These are phyloP conservation scores for Chrysocyon brachyurus DNA, from an alignment of 2,797 vertebrate genomes.

Conservation along the genomic window DNA sequence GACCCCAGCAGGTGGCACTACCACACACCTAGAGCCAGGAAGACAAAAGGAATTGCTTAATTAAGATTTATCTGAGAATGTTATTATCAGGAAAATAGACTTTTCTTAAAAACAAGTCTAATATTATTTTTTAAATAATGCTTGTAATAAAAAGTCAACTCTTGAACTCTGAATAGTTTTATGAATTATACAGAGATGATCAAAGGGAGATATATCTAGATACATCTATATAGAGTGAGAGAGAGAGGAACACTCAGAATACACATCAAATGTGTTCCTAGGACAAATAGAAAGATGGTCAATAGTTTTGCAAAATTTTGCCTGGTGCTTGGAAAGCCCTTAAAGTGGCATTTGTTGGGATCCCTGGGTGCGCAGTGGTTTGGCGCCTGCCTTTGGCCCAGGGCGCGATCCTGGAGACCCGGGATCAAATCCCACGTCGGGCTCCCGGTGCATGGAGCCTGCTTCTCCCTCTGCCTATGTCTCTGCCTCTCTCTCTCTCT, in stretches of 20 bases:
- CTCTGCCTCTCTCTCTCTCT: too few relatives aligned
- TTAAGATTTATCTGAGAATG: too few relatives aligned
- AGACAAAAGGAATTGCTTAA: neutral
- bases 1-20: constrained; percentile 84
- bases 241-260: neutral
- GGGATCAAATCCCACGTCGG: too few relatives aligned
- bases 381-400: too few relatives aligned
- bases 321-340: neutral
- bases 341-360: neutral
- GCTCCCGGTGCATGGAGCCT: too few relatives aligned
- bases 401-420: too few relatives aligned
- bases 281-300: neutral
- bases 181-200: neutral
- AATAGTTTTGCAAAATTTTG: neutral
- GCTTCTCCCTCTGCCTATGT: too few relatives aligned
- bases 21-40: neutral
- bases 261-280: neutral
- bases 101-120: neutral
- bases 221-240: neutral
- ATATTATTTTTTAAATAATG: neutral
- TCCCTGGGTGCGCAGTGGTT: too few relatives aligned
- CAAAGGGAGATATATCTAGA: neutral
- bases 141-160: constrained; percentile 28
- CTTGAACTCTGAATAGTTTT: neutral
- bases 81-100: constrained; percentile 6